phyloP scores from a whole-genome alignment of 2,888 invertebrate species.

The Drosophila paranaensis region DNA sequence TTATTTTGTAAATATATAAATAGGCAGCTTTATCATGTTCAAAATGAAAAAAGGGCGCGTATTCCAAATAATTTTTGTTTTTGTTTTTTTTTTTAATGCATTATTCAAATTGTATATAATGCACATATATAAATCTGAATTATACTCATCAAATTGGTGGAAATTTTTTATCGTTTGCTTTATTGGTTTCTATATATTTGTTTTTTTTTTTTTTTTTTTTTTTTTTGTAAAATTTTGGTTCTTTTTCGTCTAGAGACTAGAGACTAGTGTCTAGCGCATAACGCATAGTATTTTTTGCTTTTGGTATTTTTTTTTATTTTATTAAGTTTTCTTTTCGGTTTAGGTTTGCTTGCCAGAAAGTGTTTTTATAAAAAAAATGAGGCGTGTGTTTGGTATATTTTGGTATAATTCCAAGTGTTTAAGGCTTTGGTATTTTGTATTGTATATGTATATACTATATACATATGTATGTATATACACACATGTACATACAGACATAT shows the following conservation, averaged over 20 bases:
- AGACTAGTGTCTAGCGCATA: slow-evolving; percentile 60
- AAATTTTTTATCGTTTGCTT: slow-evolving; percentile 61
- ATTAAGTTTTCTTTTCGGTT: not conserved
- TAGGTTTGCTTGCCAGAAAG: slow-evolving; percentile 30
- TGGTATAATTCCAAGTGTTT: slow-evolving; percentile 45
- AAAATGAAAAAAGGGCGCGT: slow-evolving; percentile 57
- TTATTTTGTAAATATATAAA: slow-evolving; percentile 71
- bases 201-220: slow-evolving; percentile 10
- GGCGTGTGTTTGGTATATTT: slow-evolving; percentile 44
- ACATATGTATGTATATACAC: not conserved
- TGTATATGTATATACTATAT: slow-evolving; percentile 9
- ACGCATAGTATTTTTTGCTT: slow-evolving; percentile 50
- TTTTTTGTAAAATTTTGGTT: slow-evolving; percentile 74
- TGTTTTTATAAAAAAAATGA: slow-evolving; percentile 51
- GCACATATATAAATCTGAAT: slow-evolving; percentile 36
- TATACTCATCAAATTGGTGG: slow-evolving; percentile 69
- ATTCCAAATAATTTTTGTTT: slow-evolving; percentile 42
- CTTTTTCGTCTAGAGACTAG: slow-evolving; percentile 68
- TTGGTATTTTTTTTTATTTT: slow-evolving; percentile 21
- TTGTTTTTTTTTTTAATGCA: not conserved
- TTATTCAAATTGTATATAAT: slow-evolving; percentile 42
- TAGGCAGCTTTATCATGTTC: slow-evolving; percentile 67
- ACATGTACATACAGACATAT: not conserved
- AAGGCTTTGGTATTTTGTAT: slow-evolving; percentile 51
- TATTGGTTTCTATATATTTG: slow-evolving; percentile 12